Evolutionary conservation across 2,888 invertebrate genomes (phyloP), one percentile per base, ranked within the genome.

Genomic region (Dascillus cervinus): DNA sequence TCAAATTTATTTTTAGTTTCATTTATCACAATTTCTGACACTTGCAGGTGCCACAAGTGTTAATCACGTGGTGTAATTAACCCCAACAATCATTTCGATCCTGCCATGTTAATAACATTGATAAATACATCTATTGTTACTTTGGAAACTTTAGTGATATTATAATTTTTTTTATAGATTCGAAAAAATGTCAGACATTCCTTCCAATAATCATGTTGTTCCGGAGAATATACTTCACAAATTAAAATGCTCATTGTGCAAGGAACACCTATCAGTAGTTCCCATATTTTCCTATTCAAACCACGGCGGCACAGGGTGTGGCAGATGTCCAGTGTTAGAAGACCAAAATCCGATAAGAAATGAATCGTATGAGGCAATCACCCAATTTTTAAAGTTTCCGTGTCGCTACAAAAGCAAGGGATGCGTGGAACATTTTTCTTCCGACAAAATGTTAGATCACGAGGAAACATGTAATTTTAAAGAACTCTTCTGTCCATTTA

Each of bases 181-280:
- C n/a, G n/a, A n/a, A n/a, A n/a, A n/a, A n/a, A n/a, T n/a, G n/a
- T n/a, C n/a, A n/a, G n/a, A n/a, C n/a, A n/a, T n/a, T n/a, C n/a
- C n/a, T n/a, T n/a, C n/a, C n/a, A n/a, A n/a, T n/a, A n/a, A n/a
- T n/a, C n/a, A n/a, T n/a, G n/a, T n/a, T 3, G 14, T 41, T 15
- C 41, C 46, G 24, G 31, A 37, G 19, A 12, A 36, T 5, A 26
- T 32, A 4, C 14, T 56, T 9, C 29, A 48, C 24, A 45, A 46
- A 22, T 37, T 58, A 20, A 39, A 33, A 22, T 60, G 60, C 33
- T 37, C 29, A 3, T 34, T 34, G 19, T 58, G 60, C 39, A 37
- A 47, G 13, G 50, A 52, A 26, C 47, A 49, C 23, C 41, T 60
- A 11, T 58, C 60, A 4, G 27, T 46, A 17, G 46, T 52, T n/a